Percentiles rank a stretch among this genome's conserved stretches.
Evolutionary conservation across 2,113 vertebrate genomes (phyloP).

Genomic region (Grammomys surdaster): DNA sequence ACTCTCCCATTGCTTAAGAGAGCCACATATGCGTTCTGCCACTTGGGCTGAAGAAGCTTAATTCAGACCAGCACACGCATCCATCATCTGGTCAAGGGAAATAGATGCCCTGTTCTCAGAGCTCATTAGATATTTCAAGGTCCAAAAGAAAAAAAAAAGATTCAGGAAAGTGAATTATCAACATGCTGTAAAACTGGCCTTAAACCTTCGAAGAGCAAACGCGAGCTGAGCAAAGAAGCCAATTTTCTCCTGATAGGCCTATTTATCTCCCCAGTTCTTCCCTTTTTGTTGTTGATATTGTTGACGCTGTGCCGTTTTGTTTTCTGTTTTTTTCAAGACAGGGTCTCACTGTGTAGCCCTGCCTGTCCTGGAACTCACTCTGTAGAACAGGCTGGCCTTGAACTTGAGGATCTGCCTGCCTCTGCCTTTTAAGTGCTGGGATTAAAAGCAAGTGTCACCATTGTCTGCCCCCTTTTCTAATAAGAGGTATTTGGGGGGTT

Average conservation of each 20-base stretch:
- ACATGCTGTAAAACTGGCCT: not conserved
- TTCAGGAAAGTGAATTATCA: not conserved
- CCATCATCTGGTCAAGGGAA: not conserved
- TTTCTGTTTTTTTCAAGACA: not conserved
- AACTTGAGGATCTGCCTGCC: not conserved
- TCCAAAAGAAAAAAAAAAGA: not conserved
- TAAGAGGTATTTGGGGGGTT: not conserved
- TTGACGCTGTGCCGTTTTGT: not conserved
- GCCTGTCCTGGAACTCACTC: not conserved
- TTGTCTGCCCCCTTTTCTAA: not conserved
- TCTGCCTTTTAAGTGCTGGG: not conserved
- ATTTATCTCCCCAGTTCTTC: not conserved
- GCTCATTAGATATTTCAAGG: not conserved
- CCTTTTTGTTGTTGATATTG: not conserved
- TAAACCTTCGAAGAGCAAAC: not conserved
- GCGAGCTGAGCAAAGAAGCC: not conserved
- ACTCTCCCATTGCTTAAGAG: not conserved
- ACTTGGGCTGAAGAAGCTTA: not conserved
- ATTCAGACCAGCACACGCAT: not conserved
- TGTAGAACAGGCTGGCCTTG: not conserved
- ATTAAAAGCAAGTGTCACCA: not conserved
- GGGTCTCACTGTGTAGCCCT: not conserved
- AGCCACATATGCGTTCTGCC: not conserved
- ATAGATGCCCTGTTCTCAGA: not conserved
- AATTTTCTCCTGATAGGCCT: not conserved